Evolutionary conservation across 2,113 vertebrate species (phyloP), one percentile per base, ranked within the genome.

Genomic region (Vulpes lagopus): DNA sequence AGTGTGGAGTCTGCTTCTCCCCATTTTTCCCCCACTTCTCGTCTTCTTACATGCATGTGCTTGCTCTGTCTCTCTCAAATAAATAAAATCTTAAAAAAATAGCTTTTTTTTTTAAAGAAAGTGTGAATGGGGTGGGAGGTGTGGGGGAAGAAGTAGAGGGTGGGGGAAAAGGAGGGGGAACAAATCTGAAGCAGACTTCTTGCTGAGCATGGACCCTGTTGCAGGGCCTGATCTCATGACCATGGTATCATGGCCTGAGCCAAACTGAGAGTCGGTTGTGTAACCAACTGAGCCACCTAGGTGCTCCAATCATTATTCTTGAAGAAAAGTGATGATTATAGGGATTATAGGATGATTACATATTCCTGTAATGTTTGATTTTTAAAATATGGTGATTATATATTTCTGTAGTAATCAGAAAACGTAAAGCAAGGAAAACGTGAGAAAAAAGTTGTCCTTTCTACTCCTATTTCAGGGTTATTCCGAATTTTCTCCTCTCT

Each of bases 401-500:
- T 96, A 81, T 90, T 97, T 96, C 55, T 95, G 5, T 90, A 73
- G 35, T 94, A 67, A 88, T 87, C 27, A 89, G 64, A 89, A 97
- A 94, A 95, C 35, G 82, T 87, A 81, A 95, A 95, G 55, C 76
- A 97, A 65, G 62, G 25, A 20, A 96, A 59, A 87, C 71, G 35
- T 35, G 35, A 25, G 25, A 20, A 7, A 49, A 91, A 64, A 27
- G 27, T 96, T 89, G 3, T 79, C 74, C 74, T 51, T 78, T 25
- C 25, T 49, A 25, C 15, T 11, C 20, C 14, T 23, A 89, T 59
- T 92, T 94, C 4, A 81, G 16, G 27, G 23, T 92, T 64, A n/a
- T 51, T 88, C 11, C 27, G 23, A 32, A 67, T 88, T 93, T 92
- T 93, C n/a, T 94, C 3, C 5, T 84, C 10, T 43, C 19, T 76